A percentile compares a stretch with the other conserved stretches of the same genome.
Conservation (phyloP, 2,888 invertebrate genomes). For the Mythimna albipuncta region DNA sequence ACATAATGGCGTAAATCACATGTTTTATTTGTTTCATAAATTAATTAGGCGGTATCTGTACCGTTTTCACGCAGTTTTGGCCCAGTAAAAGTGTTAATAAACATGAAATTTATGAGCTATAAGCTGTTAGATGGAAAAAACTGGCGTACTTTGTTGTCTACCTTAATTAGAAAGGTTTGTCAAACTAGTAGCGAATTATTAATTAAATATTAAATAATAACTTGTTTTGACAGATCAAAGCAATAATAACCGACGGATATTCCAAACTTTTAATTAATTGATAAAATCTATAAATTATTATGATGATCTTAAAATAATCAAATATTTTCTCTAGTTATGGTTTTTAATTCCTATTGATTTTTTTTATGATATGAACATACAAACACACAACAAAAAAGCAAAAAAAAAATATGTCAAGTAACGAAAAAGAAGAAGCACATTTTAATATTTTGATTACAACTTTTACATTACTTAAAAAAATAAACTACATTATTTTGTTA, state of each 20-base stretch:
- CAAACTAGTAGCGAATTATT: slow-evolving; percentile 12
- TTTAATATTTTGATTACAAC: too few relatives aligned
- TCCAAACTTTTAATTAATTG: slow-evolving; percentile 17
- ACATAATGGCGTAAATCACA: slow-evolving; percentile 54
- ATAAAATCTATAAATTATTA: slow-evolving; percentile 12
- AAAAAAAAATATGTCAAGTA: not conserved
- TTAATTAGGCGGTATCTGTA: slow-evolving; percentile 59
- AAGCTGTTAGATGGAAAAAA: slow-evolving; percentile 47
- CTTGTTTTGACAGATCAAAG: slow-evolving; percentile 19
- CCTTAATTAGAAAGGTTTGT: slow-evolving; percentile 27
- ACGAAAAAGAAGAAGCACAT: too few relatives aligned
- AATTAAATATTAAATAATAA: slow-evolving; percentile 29
- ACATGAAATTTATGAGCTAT: slow-evolving; percentile 58
- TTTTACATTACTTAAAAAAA: too few relatives aligned
- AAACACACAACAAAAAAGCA: not conserved
- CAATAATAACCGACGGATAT: slow-evolving; percentile 1
- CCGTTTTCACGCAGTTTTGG: slow-evolving; percentile 61
- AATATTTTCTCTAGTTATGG: not conserved
- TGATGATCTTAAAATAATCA: not conserved
- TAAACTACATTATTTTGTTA: too few relatives aligned
- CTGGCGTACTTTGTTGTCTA: slow-evolving; percentile 35
- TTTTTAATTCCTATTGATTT: not conserved
- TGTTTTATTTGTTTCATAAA: slow-evolving; percentile 60
- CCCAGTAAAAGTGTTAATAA: slow-evolving; percentile 62
- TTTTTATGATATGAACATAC: not conserved